Evolutionary conservation across 1,140 invertebrate genomes (phyloP).

Genomic region (Orussus abietinus): DNA sequence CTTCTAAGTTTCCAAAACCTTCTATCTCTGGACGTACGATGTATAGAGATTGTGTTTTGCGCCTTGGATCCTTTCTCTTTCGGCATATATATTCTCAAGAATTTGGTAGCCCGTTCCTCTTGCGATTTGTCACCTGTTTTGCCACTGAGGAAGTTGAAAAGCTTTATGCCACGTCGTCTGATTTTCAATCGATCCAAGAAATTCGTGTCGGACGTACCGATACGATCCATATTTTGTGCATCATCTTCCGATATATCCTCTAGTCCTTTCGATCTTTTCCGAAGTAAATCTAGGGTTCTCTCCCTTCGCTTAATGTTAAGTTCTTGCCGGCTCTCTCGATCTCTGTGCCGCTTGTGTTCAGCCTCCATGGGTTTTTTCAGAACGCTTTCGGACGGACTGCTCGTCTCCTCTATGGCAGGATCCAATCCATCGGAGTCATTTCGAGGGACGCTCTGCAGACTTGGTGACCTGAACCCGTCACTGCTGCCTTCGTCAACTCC

Average conservation of each 20-base stretch:
- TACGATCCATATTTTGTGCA: too few species aligned
- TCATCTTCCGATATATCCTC: too few species aligned
- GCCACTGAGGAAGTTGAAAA: slow-evolving; percentile 42
- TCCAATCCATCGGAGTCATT: too few species aligned
- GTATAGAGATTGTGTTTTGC: slow-evolving; percentile 48
- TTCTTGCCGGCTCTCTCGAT: too few species aligned
- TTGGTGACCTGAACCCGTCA: not conserved
- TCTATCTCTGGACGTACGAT: slow-evolving; percentile 45
- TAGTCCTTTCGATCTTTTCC: slow-evolving; percentile 28
- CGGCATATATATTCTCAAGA: slow-evolving; percentile 42
- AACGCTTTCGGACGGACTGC: too few species aligned
- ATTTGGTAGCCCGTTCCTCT: slow-evolving; percentile 39
- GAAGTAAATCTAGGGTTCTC: too few species aligned
- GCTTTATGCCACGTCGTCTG: slow-evolving; percentile 36
- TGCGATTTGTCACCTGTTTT: slow-evolving; percentile 33
- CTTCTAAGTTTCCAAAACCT: slow-evolving; percentile 49
- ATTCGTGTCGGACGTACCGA: slow-evolving; percentile 28
- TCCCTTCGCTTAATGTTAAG: too few species aligned
- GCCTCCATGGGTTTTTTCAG: too few species aligned
- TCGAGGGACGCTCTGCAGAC: not conserved
- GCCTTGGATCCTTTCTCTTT: slow-evolving; percentile 29
- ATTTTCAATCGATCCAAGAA: slow-evolving; percentile 36
- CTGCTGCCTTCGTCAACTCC: slow-evolving; percentile 36
- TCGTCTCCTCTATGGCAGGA: too few species aligned
- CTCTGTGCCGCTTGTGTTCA: too few species aligned